These are phyloP conservation scores for Tillus elongatus DNA, from an alignment of 2,888 invertebrate species.

Conservation along the genomic window DNA sequence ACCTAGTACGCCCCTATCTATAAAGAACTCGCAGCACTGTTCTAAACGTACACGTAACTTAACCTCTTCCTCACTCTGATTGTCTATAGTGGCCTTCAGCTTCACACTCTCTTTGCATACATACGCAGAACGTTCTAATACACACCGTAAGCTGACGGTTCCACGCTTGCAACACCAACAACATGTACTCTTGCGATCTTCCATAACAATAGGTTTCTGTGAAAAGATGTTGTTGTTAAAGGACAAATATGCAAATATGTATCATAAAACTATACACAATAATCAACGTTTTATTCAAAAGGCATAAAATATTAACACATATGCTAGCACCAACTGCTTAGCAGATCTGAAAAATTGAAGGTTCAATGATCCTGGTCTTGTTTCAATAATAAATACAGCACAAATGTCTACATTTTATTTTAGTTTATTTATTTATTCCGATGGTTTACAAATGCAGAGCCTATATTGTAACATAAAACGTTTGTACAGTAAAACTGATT, in stretches of 20 bases:
- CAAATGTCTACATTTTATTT: too few relatives aligned
- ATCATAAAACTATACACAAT: background rate
- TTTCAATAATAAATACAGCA: too few relatives aligned
- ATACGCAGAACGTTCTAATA: conserved; percentile 64
- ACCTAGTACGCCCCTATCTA: conserved; percentile 64
- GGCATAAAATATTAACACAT: too few relatives aligned
- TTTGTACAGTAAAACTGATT: too few relatives aligned
- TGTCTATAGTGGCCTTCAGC: conserved; percentile 60
- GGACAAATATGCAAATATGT: conserved; percentile 5
- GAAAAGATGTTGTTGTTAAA: conserved; percentile 19
- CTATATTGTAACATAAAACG: too few relatives aligned
- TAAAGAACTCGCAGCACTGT: conserved; percentile 66
- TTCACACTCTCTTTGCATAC: conserved; percentile 64
- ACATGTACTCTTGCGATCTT: conserved; percentile 56
- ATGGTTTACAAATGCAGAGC: too few relatives aligned
- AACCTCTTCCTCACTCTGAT: conserved; percentile 45
- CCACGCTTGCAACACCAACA: conserved; percentile 66
- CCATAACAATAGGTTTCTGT: conserved; percentile 56
- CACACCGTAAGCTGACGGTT: conserved; percentile 56
- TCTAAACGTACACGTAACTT: conserved; percentile 35
- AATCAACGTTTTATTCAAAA: background rate
- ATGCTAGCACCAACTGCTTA: too few relatives aligned
- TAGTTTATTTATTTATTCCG: too few relatives aligned
- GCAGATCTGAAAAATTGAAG: too few relatives aligned
- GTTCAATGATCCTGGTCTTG: too few relatives aligned